Base-by-base conservation (phyloP, 2,797 vertebrate genomes). In the Ceryle rudis region DNA sequence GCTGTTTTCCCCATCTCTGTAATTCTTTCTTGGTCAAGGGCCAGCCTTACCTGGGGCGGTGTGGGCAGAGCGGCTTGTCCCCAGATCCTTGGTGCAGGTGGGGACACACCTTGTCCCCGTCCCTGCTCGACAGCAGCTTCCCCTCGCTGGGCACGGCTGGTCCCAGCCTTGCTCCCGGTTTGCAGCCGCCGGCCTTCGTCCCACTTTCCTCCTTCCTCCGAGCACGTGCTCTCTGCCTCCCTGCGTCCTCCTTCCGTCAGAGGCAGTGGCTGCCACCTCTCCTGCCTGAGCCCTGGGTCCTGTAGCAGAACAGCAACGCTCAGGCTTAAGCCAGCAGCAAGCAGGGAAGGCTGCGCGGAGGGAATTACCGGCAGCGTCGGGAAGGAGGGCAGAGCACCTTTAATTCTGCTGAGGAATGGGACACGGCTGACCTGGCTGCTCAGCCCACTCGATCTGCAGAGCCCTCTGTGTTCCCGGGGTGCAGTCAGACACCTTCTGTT, bases 401-500 rank as follows among this genome's bases (percentile, higher is more conserved):
- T 94, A 81, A 88, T 96, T 80, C 95, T 21, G 35, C 64, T 62
- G 88, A 78, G 72, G 80, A 95, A 95, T 57, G 58, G 64, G 61
- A 17, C 89, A 54, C 16, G 6, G 92, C 92, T 87, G 87, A 75
- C 91, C 81, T 92, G 61, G 64, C 64, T 79, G 61, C 55, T 89
- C 70, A 81, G 47, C 51, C 83, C 83, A 78, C 86, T 95, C 72
- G 87, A 82, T 91, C 88, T 96, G 13, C 89, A 90, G 94, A 96
- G 57, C 67, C 86, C 95, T 84, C 79, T 78, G 66, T 96, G 71
- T 78, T 79, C 81, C 71, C 20, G 7, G 44, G 7, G 57, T 51
- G 72, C 93, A 66, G 64, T 94, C 89, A 78, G 82, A 93, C 94
- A 47, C 74, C 95, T 81, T 92, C 74, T 95, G 86, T 89, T 95